These are phyloP conservation scores for Vanessa atalanta DNA, from an alignment of 1,140 invertebrate genomes.

Conservation along the genomic window DNA sequence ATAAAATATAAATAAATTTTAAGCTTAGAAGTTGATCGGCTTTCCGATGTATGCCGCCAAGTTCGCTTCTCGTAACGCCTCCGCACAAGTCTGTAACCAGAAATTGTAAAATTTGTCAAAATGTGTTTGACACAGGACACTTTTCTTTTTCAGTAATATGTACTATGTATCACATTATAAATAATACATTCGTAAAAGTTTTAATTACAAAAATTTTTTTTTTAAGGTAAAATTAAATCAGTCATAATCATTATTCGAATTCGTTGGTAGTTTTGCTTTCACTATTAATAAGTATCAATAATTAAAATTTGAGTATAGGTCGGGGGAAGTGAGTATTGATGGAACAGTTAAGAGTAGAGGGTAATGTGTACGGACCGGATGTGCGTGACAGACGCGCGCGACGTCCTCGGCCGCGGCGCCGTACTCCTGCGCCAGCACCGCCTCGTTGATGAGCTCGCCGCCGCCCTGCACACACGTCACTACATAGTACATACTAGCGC, in stretches of 20 bases:
- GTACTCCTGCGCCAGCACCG: conserved; percentile 98
- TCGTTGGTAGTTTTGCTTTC: too few species aligned
- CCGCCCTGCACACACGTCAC: conserved; percentile 81
- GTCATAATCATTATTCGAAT: too few species aligned
- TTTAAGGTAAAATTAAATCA: too few species aligned
- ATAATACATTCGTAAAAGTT: too few species aligned
- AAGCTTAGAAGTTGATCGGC: conserved; percentile 95
- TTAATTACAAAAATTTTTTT: too few species aligned
- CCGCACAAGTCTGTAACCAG: conserved; percentile 92
- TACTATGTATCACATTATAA: too few species aligned
- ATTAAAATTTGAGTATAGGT: too few species aligned
- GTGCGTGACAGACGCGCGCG: conserved; percentile 98
- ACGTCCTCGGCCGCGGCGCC: conserved; percentile 99
- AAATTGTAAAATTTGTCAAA: not conserved
- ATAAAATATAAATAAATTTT: conserved; percentile 42
- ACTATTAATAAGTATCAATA: too few species aligned
- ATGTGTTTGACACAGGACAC: not conserved
- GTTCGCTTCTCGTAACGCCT: conserved; percentile 98
- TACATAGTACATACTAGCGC: not conserved
- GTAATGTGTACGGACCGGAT: conserved; percentile 89
- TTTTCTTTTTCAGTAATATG: too few species aligned
- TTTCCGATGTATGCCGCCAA: conserved; percentile 97
- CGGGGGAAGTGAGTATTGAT: too few species aligned
- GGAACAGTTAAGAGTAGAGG: too few species aligned
- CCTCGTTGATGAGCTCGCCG: conserved; percentile 98